A percentile compares a stretch with the other conserved stretches of the same genome.
Conservation (phyloP, 2,888 invertebrate genomes). For the Diarsia dahlii region DNA sequence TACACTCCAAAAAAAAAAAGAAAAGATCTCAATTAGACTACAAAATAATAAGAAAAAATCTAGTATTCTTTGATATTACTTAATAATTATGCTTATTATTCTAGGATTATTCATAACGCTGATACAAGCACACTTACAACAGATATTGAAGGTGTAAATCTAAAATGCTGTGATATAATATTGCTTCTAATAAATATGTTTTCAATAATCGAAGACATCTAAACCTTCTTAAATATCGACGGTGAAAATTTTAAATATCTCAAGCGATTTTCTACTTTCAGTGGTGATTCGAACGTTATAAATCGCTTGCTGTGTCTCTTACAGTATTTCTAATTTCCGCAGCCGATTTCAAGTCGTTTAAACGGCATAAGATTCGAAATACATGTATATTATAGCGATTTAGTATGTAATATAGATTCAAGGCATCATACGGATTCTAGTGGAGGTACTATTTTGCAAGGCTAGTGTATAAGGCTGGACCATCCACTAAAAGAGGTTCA, state of each 20-base stretch:
- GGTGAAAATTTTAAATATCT: background rate
- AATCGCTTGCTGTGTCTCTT: background rate
- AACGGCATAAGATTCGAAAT: too few relatives aligned
- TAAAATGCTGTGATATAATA: background rate
- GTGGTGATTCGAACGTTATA: background rate
- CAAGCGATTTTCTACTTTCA: background rate
- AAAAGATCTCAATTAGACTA: background rate
- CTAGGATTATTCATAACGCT: background rate
- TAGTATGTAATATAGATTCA: too few relatives aligned
- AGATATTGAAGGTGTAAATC: background rate
- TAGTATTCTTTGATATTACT: slow-evolving; percentile 48
- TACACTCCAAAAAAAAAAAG: slow-evolving; percentile 18
- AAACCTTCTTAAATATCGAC: background rate
- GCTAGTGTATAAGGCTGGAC: slow-evolving; percentile 12
- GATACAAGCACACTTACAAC: slow-evolving; percentile 15
- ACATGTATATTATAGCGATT: too few relatives aligned
- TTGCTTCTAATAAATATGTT: background rate
- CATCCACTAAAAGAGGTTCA: background rate
- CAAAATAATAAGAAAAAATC: slow-evolving; percentile 24
- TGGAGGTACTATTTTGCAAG: background rate
- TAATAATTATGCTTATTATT: slow-evolving; percentile 35
- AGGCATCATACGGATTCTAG: too few relatives aligned
- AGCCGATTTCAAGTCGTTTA: background rate
- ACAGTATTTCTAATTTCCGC: background rate
- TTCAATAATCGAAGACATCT: background rate